Evolutionary conservation across 2,113 vertebrate species (phyloP).

Genomic region (Halcyon malimbica): DNA sequence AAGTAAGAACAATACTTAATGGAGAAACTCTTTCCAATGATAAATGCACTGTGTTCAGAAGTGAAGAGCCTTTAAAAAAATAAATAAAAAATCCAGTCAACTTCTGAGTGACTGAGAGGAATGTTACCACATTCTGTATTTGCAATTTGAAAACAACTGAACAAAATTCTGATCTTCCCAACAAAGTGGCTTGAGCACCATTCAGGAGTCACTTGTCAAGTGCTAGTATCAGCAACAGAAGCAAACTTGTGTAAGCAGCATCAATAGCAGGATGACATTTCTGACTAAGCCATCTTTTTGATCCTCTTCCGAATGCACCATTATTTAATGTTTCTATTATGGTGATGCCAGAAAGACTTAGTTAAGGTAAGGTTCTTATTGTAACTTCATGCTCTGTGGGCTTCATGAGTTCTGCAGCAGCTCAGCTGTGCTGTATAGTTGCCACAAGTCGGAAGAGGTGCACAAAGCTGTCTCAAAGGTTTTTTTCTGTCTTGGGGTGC

Average conservation of each 20-base stretch:
- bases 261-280: background rate
- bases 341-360: background rate
- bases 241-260: background rate
- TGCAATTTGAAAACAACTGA: background rate
- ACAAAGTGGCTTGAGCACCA: background rate
- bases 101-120: background rate
- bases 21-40: background rate
- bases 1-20: background rate
- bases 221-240: background rate
- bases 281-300: background rate
- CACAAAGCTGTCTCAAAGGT: background rate
- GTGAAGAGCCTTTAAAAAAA: background rate
- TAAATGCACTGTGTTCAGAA: background rate
- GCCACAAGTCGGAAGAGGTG: background rate
- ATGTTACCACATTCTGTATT: background rate
- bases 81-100: accelerated
- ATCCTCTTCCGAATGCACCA: background rate
- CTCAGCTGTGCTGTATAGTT: background rate
- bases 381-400: background rate
- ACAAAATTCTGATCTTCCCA: background rate
- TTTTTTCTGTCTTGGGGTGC: background rate
- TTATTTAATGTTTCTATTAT: background rate
- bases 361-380: background rate
- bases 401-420: background rate
- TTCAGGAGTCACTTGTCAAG: background rate